Evolutionary conservation across 2,113 vertebrate genomes (phyloP), one percentile per base, ranked within the genome.

Genomic region (Malurus elegans): DNA sequence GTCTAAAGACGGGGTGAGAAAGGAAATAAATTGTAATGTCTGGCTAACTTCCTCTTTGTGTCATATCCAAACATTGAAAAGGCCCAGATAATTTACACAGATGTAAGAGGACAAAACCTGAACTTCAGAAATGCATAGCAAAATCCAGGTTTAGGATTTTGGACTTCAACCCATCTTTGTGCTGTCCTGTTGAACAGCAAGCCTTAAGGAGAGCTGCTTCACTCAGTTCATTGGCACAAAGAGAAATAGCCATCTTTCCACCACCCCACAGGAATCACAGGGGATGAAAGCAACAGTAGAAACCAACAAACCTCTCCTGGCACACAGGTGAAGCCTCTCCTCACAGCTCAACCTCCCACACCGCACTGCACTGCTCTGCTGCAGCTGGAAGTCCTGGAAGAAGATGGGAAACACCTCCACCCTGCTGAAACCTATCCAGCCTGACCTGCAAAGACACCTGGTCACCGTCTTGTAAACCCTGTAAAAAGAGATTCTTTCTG

Each of bases 21-120:
- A 60, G 44, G 53, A 97, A 97, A 97, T 83, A 89, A 76, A 95
- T 65, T 47, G 54, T 73, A 93, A 80, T 8, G 51, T 93, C 90
- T 95, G 54, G 25, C n/a, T 92, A 78, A 86, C 75, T 69, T 95
- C 51, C 88, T 90, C 45, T 72, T 64, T 62, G 54, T 54, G 64
- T 38, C 42, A 28, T 11, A 76, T 18, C 54, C 62, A 79, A 81
- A 71, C 45, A 47, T 25, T 19, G 18, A 16, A 78, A 90, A 95
- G 54, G 18, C 29, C 24, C 61, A 93, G 64, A 86, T 47, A 74
- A 78, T 12, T 94, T 34, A 62, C 32, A 58, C 29, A 70, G 25
- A 70, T 42, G 6, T 23, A 76, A 75, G 3, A 87, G 5, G 11
- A 74, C 36, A 74, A 51, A 92, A 86, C 36, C 4, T 14, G 29